Percentiles rank a stretch among this genome's conserved stretches.
These are phyloP conservation scores for Bufo gargarizans DNA, from an alignment of 2,113 vertebrate genomes.

Conservation along the genomic window DNA sequence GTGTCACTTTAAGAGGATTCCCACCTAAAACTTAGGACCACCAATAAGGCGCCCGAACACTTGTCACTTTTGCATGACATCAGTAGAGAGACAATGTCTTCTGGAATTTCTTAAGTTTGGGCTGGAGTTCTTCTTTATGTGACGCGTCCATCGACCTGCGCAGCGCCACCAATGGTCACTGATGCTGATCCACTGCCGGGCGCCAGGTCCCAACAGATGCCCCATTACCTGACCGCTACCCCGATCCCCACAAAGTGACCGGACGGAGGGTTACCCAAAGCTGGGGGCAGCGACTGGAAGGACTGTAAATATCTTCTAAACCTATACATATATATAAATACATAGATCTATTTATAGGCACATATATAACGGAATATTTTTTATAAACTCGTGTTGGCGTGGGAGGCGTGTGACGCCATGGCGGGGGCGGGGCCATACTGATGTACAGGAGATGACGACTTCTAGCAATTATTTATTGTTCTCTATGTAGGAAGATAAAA, in stretches of 20 bases:
- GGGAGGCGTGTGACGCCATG: conserved; percentile 1
- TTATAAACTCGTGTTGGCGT: conserved; percentile 19
- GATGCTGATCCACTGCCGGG: background rate
- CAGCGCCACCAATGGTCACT: no score
- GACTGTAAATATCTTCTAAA: conserved; percentile 37
- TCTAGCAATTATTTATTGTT: conserved; percentile 45
- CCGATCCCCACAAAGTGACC: background rate
- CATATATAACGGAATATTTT: conserved; percentile 48
- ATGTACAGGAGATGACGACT: conserved; percentile 33
- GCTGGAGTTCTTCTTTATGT: background rate
- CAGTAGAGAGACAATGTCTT: background rate
- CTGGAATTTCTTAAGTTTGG: background rate
- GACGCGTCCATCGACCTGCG: background rate
- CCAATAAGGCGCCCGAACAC: no score
- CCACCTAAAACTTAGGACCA: background rate
- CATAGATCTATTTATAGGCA: conserved; percentile 45
- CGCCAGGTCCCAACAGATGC: background rate
- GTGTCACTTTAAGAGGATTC: background rate
- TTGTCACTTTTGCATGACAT: background rate
- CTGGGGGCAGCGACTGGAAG: background rate
- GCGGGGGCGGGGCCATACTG: background rate
- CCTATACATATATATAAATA: conserved; percentile 58
- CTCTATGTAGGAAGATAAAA: conserved; percentile 31
- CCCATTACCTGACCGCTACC: background rate
- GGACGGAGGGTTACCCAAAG: background rate